phyloP scores from a whole-genome alignment of 2,113 vertebrate species.

The Clarias macrocephalus region DNA sequence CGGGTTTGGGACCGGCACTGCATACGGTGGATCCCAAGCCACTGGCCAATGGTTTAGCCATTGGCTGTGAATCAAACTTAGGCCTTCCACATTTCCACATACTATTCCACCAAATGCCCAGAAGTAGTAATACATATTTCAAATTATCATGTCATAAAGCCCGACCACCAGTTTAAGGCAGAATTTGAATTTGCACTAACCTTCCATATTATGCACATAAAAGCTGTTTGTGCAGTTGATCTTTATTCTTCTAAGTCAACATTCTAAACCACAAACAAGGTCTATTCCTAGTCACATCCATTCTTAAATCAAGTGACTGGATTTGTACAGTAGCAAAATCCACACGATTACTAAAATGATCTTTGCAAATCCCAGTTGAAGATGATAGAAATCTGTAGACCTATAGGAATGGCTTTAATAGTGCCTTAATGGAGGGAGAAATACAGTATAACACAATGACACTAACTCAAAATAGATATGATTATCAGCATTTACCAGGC shows the following conservation, averaged over 20 bases:
- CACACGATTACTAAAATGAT: neutral
- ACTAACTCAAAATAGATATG: neutral
- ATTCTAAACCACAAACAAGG: neutral
- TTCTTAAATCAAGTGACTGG: neutral
- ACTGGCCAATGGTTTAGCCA: too few species aligned
- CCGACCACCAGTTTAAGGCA: neutral
- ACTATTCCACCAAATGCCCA: neutral
- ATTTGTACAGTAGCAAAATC: neutral
- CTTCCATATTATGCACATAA: neutral
- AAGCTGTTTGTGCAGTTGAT: too few species aligned
- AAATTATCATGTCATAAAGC: neutral
- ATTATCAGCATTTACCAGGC: neutral
- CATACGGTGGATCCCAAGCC: too few species aligned
- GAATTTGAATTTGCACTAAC: neutral
- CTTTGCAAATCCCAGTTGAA: neutral
- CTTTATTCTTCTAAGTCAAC: neutral
- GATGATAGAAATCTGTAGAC: neutral
- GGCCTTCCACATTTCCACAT: too few species aligned
- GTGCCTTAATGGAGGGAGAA: neutral
- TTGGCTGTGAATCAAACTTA: too few species aligned
- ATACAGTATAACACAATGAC: neutral
- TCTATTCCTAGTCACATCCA: neutral
- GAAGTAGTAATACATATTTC: neutral
- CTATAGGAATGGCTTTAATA: neutral
- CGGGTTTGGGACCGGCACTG: too few species aligned